Evolutionary conservation across 2,888 invertebrate species (phyloP), one percentile per base, ranked within the genome.

Genomic region (Philereme vetulata): DNA sequence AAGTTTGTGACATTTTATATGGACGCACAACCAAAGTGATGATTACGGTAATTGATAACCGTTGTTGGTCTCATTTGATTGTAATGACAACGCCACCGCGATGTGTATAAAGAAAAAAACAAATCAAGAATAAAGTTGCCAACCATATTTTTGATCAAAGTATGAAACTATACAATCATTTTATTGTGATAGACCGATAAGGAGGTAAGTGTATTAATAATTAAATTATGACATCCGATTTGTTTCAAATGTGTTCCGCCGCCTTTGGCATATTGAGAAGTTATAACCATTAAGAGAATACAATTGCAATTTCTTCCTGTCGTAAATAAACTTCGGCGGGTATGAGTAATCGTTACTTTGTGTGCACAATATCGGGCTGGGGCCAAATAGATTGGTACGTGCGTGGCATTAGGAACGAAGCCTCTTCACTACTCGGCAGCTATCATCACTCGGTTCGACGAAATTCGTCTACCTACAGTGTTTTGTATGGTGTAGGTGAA

Each of bases 261-360:
- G 67, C 72, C 72, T 73, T 70, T 77, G 67, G 75, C 78, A 74
- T 84, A 83, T 85, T 84, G 76, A 86, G 85, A 87, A 85, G 87
- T 89, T 89, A 88, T 86, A 86, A 84, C 86, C 86, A 88, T 88
- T 85, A 84, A 78, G 74, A 84, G 86, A 85, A 88, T 83, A 90
- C 89, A 89, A 90, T 91, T 77, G 87, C 89, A 87, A 89, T 89
- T 88, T 89, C 90, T 89, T 91, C 90, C 90, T 90, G 91, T 88
- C 89, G 81, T 90, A 89, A 88, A 90, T 88, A 88, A 84, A 84
- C 82, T 86, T 87, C 80, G 82, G 85, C 78, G 76, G 79, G 81
- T 76, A 88, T 90, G 90, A 89, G 87, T 90, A 90, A 90, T 89
- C 81, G 80, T 85, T 82, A 85, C 87, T 86, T 88, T 87, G 86